These are phyloP conservation scores for Conomelus anceps DNA, from an alignment of 2,888 invertebrate genomes.

Conservation along the genomic window DNA sequence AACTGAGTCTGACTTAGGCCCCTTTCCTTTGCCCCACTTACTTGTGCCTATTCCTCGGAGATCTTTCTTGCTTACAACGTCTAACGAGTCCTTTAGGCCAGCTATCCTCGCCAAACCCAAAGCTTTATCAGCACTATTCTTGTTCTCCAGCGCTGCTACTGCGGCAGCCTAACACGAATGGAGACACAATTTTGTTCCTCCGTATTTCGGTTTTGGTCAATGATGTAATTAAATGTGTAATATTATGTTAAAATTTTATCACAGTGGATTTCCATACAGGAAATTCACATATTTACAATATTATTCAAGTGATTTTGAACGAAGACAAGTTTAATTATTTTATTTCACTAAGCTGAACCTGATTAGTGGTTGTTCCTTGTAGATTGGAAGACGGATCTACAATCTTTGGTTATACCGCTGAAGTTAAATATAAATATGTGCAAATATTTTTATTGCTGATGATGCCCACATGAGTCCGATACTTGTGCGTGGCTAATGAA, in stretches of 20 bases:
- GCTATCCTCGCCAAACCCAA: neutral
- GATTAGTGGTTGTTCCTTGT: too few species aligned
- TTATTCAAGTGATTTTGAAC: too few species aligned
- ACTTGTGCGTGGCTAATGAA: too few species aligned
- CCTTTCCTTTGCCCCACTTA: neutral
- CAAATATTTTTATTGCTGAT: too few species aligned
- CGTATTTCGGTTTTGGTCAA: neutral
- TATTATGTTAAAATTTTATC: neutral
- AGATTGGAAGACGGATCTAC: too few species aligned
- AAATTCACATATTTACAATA: neutral
- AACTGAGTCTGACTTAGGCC: neutral
- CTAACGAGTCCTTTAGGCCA: neutral
- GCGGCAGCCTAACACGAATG: neutral
- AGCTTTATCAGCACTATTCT: neutral
- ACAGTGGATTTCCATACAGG: neutral
- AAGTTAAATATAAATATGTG: too few species aligned
- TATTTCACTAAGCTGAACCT: too few species aligned
- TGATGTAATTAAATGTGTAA: neutral
- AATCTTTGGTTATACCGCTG: too few species aligned
- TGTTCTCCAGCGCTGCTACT: neutral
- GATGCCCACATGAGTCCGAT: too few species aligned
- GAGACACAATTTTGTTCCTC: neutral
- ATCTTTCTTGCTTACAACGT: neutral
- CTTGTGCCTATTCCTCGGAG: neutral
- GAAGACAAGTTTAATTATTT: too few species aligned